Evolutionary conservation across 2,888 invertebrate genomes (phyloP), one percentile per base, ranked within the genome.

Genomic region (Euspilapteryx auroguttella): DNA sequence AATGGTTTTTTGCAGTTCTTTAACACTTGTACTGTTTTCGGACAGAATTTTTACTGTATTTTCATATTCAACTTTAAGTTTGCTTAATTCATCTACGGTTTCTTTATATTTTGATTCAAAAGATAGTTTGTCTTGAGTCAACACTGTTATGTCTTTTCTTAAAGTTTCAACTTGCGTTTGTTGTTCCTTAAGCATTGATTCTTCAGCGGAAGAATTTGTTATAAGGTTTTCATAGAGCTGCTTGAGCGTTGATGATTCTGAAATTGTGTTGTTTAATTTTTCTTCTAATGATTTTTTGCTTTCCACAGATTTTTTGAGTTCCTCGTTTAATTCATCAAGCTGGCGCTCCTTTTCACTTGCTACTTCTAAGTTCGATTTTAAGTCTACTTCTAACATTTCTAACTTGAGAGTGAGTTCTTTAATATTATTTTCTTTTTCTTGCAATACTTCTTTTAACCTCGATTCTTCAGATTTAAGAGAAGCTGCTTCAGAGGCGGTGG

Each of bases 341-440:
- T 79, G 75, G 2, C 66, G 59, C 38, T 78, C 73, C 45, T 79
- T 76, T 49, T 79, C 75, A 28, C 35, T 39, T 3, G 79, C 47
- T 14, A 66, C 55, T 47, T 68, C 68, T 38, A 55, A 37, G 40
- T 73, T 77, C 1, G 69, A 68, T 46, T 64, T 69, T 9, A 76
- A 45, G 40, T 79, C 79, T 15, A 59, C 54, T 47, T 65, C 63
- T 20, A 66, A 42, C 64, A 71, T 65, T 53, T 73, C 69, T 35
- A 68, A 35, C 50, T 76, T 71, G 8, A 63, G 41, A 20, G 47
- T 55, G 6, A 75, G 44, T 21, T 75, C 69, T 43, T 76, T 73
- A 12, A 69, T 40, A 34, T 38, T 36, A 30, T 47, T 58, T 43
- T 68, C 66, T 37, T 71, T 69, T 42, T 73, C 68, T 36, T 64